A percentile compares a stretch with the other conserved stretches of the same genome.
phyloP scores from a whole-genome alignment of 2,113 vertebrate genomes.

The Spilogale gracilis region DNA sequence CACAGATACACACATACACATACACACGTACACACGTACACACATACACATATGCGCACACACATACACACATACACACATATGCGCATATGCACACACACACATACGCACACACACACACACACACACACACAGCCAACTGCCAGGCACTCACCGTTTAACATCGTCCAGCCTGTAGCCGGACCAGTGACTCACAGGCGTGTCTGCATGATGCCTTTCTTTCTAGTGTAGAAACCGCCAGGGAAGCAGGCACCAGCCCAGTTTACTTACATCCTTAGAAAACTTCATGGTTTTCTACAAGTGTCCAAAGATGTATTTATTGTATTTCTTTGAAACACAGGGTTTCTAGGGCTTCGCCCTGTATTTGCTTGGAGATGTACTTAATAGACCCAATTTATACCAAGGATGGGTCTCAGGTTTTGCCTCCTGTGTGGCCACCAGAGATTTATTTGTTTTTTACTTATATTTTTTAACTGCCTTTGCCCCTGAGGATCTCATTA shows the following conservation, averaged over 20 bases:
- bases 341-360: neutral
- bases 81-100: no score
- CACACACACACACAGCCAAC: fast-evolving
- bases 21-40: no score
- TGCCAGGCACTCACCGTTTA: fast-evolving
- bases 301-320: neutral
- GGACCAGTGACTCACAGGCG: fast-evolving
- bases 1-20: no score
- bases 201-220: neutral
- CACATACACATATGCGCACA: no score
- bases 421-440: neutral
- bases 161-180: fast-evolving
- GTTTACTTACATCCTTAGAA: neutral
- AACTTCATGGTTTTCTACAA: neutral
- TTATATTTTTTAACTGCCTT: neutral
- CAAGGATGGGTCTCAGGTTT: neutral
- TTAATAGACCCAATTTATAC: neutral
- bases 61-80: no score
- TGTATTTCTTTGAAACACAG: neutral
- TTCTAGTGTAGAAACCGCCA: neutral
- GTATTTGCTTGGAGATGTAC: neutral
- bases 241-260: fast-evolving
- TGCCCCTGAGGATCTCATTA: slow-evolving; percentile 11
- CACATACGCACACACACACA: neutral
- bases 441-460: neutral